These are phyloP conservation scores for Elanoides forficatus DNA, from an alignment of 2,113 vertebrate species.

Conservation along the genomic window DNA sequence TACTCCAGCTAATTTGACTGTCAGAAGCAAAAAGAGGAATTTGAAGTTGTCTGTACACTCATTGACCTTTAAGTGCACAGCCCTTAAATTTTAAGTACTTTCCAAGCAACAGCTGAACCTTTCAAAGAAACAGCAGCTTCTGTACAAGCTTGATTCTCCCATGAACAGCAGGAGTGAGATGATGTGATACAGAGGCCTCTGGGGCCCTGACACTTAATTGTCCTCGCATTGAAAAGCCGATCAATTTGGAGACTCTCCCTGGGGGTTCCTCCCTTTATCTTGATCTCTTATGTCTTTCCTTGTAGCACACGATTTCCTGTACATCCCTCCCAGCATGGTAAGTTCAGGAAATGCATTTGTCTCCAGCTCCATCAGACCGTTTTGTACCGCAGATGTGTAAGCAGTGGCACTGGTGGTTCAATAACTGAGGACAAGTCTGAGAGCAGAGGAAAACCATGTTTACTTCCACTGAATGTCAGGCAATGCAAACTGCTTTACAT, in stretches of 20 bases:
- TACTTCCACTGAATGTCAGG: background rate
- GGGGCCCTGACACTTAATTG: background rate
- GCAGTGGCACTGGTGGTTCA: background rate
- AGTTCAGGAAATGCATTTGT: background rate
- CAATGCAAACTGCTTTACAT: background rate
- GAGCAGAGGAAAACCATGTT: background rate
- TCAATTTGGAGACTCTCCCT: background rate
- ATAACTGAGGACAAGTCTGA: rapidly evolving
- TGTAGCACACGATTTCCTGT: background rate
- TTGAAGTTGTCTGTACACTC: background rate
- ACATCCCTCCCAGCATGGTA: background rate
- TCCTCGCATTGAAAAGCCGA: background rate
- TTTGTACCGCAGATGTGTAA: background rate
- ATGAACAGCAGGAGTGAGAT: background rate
- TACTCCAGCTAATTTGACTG: background rate
- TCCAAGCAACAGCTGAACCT: background rate
- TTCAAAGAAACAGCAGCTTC: background rate
- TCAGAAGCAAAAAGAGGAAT: background rate
- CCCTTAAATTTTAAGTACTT: background rate
- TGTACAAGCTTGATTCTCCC: background rate
- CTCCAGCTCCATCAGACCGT: rapidly evolving
- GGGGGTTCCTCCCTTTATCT: background rate
- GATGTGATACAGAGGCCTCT: background rate
- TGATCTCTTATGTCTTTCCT: background rate
- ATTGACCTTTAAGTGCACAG: background rate